Evolutionary conservation across 2,888 invertebrate species (phyloP), one percentile per base, ranked within the genome.

Genomic region (Napeogenes inachia): DNA sequence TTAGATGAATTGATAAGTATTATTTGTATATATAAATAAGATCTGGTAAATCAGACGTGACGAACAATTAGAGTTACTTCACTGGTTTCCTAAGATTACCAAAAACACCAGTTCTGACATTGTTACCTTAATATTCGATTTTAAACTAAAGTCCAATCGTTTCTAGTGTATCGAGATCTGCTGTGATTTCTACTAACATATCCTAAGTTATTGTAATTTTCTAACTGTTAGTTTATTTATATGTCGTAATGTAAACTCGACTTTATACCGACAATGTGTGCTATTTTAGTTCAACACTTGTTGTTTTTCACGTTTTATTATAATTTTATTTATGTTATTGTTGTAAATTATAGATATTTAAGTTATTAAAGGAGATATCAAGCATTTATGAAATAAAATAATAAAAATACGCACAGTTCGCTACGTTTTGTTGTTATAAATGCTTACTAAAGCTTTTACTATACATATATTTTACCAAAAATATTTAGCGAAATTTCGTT

Each of bases 181-280:
- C 86, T 87, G 87, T 87, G 87, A 87, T 87, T 85, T 82, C 83
- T 81, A 79, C 77, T 82, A 81, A 79, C 73, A 63, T 76, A 73
- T 64, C 62, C 66, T 77, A 74, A 74, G 72, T 58, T 59, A 63
- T 62, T 70, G 68, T 71, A 70, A 66, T 67, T 66, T 69, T 65
- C 65, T 70, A 69, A 69, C 61, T 30, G 46, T 55, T 67, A 71
- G 66, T 53, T 62, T 61, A 60, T 80, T 81, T 84, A 81, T 79
- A 70, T 59, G 45, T 38, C 30, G 71, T 75, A 73, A 75, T 75
- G 21, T 30, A 72, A 72, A 69, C 69, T 67, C 59, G 45, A 54
- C 38, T 30, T 30, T 47, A 35, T 50, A 13, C 38, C 21, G 12
- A 46, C n/a, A 33, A 55, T 33, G 38, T 55, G 55, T 65, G 62